These are phyloP conservation scores for Ceratothoa steindachneri DNA, from an alignment of 2,888 invertebrate species.

Conservation along the genomic window DNA sequence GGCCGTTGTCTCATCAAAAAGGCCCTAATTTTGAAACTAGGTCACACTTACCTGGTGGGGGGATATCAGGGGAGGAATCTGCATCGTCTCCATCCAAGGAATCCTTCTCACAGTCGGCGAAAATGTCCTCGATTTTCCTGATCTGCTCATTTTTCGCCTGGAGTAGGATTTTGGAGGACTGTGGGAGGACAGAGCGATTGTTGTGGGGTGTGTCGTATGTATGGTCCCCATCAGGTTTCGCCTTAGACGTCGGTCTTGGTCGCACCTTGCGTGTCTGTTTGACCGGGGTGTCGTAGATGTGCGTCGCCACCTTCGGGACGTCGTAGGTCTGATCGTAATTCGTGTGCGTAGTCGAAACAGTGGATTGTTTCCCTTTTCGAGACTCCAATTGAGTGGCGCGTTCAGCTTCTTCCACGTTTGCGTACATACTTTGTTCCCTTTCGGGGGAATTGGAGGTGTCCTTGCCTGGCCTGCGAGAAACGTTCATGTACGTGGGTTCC, in stretches of 20 bases:
- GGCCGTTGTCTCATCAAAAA: too few relatives aligned
- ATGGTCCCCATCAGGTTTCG: slow-evolving; percentile 4
- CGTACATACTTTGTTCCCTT: slow-evolving; percentile 22
- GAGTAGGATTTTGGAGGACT: slow-evolving; percentile 34
- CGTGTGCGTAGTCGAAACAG: neutral
- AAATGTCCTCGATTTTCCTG: slow-evolving; percentile 36
- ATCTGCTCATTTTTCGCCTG: slow-evolving; percentile 39
- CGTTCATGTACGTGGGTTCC: slow-evolving; percentile 46
- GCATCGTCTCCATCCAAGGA: slow-evolving; percentile 35
- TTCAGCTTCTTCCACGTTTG: slow-evolving; percentile 20
- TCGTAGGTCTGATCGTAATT: slow-evolving; percentile 42
- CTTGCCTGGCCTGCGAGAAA: slow-evolving; percentile 4
- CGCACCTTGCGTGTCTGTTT: slow-evolving; percentile 36
- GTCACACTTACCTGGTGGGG: slow-evolving; percentile 48
- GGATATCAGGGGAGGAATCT: slow-evolving; percentile 44
- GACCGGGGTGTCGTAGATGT: slow-evolving; percentile 47
- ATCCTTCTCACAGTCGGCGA: slow-evolving; percentile 45
- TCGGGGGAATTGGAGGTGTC: neutral
- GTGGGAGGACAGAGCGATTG: slow-evolving; percentile 35
- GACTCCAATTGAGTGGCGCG: neutral
- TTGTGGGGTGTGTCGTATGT: slow-evolving; percentile 46
- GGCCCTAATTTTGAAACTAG: too few relatives aligned
- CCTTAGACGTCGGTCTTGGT: slow-evolving; percentile 4
- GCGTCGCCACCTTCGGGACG: slow-evolving; percentile 45
- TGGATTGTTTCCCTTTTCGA: neutral